These are phyloP conservation scores for Coronaproctus castanopsis DNA, from an alignment of 2,888 invertebrate genomes.

Conservation along the genomic window DNA sequence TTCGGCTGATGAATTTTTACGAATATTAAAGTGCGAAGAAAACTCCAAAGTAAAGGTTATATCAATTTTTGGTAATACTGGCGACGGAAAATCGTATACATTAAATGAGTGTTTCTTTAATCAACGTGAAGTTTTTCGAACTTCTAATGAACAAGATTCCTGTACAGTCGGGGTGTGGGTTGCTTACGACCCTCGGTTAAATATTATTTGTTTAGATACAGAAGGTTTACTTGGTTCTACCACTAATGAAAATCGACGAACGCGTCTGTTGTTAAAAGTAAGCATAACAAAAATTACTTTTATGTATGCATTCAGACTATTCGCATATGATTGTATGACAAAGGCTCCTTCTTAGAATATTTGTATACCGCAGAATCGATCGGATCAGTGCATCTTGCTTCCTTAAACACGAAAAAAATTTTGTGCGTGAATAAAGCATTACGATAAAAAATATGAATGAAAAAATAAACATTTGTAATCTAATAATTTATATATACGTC, in stretches of 20 bases:
- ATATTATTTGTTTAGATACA: slow-evolving; percentile 53
- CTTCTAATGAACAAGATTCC: slow-evolving; percentile 42
- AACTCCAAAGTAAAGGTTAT: slow-evolving; percentile 46
- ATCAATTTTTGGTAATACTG: slow-evolving; percentile 65
- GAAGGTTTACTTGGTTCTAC: slow-evolving; percentile 52
- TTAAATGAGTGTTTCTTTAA: slow-evolving; percentile 46
- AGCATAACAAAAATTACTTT: not conserved
- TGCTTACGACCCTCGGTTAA: slow-evolving; percentile 41
- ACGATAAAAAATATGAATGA: too few relatives aligned
- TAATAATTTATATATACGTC: too few relatives aligned
- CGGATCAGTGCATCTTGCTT: too few relatives aligned
- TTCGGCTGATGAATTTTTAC: slow-evolving; percentile 33
- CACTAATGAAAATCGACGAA: slow-evolving; percentile 38
- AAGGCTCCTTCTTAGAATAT: too few relatives aligned
- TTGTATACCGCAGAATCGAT: too few relatives aligned
- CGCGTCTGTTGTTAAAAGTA: slow-evolving; percentile 47
- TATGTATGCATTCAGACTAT: not conserved
- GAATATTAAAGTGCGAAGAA: slow-evolving; percentile 30
- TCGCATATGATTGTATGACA: not conserved
- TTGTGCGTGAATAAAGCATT: too few relatives aligned
- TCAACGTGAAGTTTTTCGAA: slow-evolving; percentile 38
- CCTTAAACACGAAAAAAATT: too few relatives aligned
- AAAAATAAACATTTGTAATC: too few relatives aligned
- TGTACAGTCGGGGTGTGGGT: slow-evolving; percentile 64
- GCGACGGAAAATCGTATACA: slow-evolving; percentile 62